A percentile compares a stretch with the other conserved stretches of the same genome.
Evolutionary conservation across 1,140 invertebrate species (phyloP).

Genomic region (Vanessa tameamea): DNA sequence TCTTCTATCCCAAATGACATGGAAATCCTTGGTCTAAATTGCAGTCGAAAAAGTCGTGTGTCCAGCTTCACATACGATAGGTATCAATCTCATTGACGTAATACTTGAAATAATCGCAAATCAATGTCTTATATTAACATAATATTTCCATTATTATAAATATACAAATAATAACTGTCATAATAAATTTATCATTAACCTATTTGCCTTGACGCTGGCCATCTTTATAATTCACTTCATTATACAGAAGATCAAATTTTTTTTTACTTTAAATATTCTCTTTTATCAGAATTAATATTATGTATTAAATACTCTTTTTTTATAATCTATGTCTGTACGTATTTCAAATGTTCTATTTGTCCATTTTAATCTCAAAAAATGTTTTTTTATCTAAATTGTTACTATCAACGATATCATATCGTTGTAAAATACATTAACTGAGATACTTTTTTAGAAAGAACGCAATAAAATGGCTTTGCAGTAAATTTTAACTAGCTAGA

Average conservation of each 20-base stretch:
- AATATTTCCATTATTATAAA: constrained; percentile 1
- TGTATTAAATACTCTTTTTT: too few relatives aligned
- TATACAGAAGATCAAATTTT: too few relatives aligned
- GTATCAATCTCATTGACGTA: neutral
- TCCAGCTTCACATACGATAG: neutral
- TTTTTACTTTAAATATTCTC: neutral
- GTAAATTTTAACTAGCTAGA: neutral
- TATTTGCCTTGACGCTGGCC: too few relatives aligned
- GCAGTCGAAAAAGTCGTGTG: neutral
- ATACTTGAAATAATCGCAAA: neutral
- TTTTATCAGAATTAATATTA: neutral
- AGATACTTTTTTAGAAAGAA: too few relatives aligned
- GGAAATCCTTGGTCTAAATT: too few relatives aligned
- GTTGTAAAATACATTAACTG: neutral
- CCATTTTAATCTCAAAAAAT: too few relatives aligned
- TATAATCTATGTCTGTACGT: too few relatives aligned
- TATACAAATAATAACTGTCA: constrained; percentile 1
- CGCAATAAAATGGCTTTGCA: neutral
- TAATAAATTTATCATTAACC: constrained; percentile 1
- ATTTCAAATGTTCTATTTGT: too few relatives aligned
- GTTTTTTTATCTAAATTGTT: neutral
- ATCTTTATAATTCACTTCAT: too few relatives aligned
- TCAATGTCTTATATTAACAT: constrained; percentile 5
- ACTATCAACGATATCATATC: neutral
- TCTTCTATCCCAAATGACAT: too few relatives aligned